Percentiles rank a stretch among this genome's conserved stretches.
Conservation (phyloP, 2,797 vertebrate species). For the Dendrocincla tyrannina region DNA sequence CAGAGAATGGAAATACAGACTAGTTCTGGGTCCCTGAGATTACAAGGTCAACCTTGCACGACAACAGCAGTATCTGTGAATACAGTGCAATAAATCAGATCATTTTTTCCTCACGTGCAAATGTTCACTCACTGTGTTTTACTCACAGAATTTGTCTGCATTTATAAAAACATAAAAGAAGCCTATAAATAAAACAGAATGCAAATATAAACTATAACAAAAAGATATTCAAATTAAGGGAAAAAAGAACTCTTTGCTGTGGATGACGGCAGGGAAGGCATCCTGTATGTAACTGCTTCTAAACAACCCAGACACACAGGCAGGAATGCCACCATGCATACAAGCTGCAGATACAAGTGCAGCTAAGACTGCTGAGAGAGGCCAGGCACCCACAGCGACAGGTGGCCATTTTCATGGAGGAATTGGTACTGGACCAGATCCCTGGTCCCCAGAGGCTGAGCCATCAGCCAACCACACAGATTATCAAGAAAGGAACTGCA, state of each 20-base stretch:
- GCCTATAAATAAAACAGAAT: background rate
- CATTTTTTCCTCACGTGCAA: background rate
- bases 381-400: background rate
- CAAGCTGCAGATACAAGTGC: background rate
- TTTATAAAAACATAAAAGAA: background rate
- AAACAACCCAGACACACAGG: background rate
- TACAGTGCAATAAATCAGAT: background rate
- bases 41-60: constrained; percentile 1
- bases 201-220: background rate
- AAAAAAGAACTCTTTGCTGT: background rate
- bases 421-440: accelerated
- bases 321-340: background rate
- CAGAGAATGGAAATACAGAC: background rate
- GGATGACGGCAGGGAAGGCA: background rate
- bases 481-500: background rate
- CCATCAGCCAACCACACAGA: background rate
- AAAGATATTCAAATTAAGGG: background rate
- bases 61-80: background rate
- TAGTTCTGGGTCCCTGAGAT: background rate
- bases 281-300: background rate
- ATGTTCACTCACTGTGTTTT: background rate
- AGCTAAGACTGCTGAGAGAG: background rate
- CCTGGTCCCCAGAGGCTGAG: background rate
- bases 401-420: accelerated
- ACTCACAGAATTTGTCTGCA: background rate